Conservation (phyloP, 2,888 invertebrate genomes). For the Drosophila aldrichi region DNA sequence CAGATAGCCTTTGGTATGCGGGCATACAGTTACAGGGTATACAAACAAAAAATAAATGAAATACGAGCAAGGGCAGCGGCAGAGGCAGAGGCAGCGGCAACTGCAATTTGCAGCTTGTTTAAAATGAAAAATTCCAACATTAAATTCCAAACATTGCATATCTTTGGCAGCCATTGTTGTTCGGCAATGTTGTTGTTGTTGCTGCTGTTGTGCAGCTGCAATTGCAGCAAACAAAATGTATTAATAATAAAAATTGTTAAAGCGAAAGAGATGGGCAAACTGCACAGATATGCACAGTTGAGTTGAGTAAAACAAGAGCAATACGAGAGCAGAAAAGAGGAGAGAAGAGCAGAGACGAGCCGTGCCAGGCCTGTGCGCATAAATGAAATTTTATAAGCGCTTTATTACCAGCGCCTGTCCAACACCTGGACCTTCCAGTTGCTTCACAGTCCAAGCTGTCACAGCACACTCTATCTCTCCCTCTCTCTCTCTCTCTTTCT, state of each 20-base stretch:
- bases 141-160: conserved; percentile 75
- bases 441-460: conserved; percentile 3
- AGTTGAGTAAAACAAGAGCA: conserved; percentile 7
- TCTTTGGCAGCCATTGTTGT: conserved; percentile 51
- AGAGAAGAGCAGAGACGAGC: neutral
- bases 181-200: conserved; percentile 21
- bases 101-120: conserved; percentile 78
- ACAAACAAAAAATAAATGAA: conserved; percentile 23
- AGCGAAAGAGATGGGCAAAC: conserved; percentile 44
- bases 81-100: conserved; percentile 25
- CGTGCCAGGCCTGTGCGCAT: conserved; percentile 43
- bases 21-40: conserved; percentile 7
- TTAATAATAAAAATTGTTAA: conserved; percentile 76
- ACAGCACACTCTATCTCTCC: neutral
- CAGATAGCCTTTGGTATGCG: neutral
- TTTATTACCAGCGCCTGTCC: conserved; percentile 71
- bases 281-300: conserved; percentile 20
- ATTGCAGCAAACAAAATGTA: conserved; percentile 76
- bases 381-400: conserved; percentile 81
- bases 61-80: conserved; percentile 21
- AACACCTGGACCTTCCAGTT: conserved; percentile 55
- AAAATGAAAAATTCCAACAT: conserved; percentile 77
- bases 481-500: neutral
- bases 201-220: conserved; percentile 42
- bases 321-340: neutral